Conservation (phyloP, 1,140 invertebrate species). For the Vollenhovia emeryi region DNA sequence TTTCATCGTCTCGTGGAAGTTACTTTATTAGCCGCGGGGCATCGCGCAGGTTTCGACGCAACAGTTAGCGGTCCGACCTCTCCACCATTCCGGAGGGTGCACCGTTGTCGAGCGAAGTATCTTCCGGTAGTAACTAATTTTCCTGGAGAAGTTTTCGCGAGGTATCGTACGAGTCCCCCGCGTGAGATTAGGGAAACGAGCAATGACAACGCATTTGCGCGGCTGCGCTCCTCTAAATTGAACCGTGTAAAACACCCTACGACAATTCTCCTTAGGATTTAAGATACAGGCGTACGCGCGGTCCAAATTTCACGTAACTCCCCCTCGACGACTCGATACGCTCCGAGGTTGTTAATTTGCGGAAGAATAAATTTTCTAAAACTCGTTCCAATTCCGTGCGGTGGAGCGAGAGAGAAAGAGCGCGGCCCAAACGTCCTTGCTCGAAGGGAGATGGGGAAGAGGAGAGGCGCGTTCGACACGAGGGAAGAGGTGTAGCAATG, state of each 20-base stretch:
- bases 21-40: conserved; percentile 78
- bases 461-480: conserved; percentile 60
- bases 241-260: background rate
- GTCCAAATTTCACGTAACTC: background rate
- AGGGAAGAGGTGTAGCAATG: conserved; percentile 70
- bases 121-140: conserved; percentile 53
- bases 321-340: background rate
- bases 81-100: background rate
- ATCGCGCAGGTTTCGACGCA: conserved; percentile 78
- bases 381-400: background rate
- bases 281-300: background rate
- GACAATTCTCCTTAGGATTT: background rate
- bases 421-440: background rate
- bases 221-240: background rate
- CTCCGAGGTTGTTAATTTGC: background rate
- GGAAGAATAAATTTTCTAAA: conserved; percentile 1
- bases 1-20: conserved; percentile 53
- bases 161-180: conserved; percentile 36
- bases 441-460: conserved; percentile 14
- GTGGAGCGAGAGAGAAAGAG: background rate
- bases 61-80: conserved; percentile 80
- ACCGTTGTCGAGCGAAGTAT: conserved; percentile 25
- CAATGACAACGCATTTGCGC: conserved; percentile 17
- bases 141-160: conserved; percentile 39
- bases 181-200: conserved; percentile 24